Percentiles rank a stretch among this genome's conserved stretches.
phyloP scores from a whole-genome alignment of 1,140 invertebrate genomes.

The Sweltsa coloradensis region DNA sequence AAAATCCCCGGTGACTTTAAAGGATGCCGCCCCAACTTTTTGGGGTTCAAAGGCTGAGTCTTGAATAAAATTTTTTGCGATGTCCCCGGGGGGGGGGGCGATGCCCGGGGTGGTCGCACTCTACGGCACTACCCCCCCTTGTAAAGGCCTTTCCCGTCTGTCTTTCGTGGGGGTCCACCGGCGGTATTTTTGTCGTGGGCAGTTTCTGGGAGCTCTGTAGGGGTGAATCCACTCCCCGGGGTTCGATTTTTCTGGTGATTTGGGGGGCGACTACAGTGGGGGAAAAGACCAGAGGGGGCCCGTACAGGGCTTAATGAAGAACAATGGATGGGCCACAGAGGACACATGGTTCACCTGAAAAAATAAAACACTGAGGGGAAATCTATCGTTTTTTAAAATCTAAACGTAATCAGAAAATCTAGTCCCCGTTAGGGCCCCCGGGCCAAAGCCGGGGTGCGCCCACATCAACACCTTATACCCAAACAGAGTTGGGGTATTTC shows the following conservation, averaged over 20 bases:
- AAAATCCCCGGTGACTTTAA: constrained; percentile 46
- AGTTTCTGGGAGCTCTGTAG: constrained; percentile 18
- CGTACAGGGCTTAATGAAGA: background rate
- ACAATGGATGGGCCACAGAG: constrained; percentile 5
- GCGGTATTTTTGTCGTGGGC: constrained; percentile 13
- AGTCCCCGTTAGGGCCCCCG: too few relatives aligned
- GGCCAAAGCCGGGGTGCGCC: too few relatives aligned
- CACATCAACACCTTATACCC: too few relatives aligned
- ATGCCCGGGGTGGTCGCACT: constrained; percentile 15
- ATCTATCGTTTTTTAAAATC: too few relatives aligned
- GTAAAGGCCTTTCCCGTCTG: constrained; percentile 2
- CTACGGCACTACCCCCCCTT: constrained; percentile 12
- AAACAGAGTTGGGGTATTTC: too few relatives aligned
- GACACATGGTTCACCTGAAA: too few relatives aligned
- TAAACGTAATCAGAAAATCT: too few relatives aligned
- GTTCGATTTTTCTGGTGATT: background rate
- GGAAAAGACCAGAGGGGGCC: background rate
- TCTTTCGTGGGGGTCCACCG: constrained; percentile 12
- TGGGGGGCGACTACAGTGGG: background rate
- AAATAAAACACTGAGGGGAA: too few relatives aligned
- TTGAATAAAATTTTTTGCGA: constrained; percentile 16
- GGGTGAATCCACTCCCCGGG: constrained; percentile 24
- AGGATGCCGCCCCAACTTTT: constrained; percentile 30
- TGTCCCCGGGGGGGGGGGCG: constrained; percentile 15
- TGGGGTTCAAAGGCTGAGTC: constrained; percentile 16